Conservation (phyloP, 2,113 vertebrate species). For the Alethe diademata region DNA sequence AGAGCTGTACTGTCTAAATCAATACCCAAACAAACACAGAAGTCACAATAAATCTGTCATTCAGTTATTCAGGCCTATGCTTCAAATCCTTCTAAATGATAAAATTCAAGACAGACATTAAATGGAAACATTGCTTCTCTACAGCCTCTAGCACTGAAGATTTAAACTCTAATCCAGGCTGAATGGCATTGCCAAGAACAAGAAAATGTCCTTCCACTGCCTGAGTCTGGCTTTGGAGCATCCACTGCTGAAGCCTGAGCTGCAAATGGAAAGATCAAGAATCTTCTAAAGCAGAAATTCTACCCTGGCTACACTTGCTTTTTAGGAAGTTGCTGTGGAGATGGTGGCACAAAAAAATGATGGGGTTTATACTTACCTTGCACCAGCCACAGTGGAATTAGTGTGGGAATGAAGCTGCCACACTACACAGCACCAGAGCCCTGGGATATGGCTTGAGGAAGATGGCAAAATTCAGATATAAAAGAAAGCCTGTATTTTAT, state of each 20-base stretch:
- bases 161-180: neutral
- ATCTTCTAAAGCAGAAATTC: neutral
- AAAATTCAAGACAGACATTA: neutral
- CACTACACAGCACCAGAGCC: neutral
- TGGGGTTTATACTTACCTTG: neutral
- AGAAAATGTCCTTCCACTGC: neutral
- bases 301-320: neutral
- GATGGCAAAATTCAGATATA: neutral
- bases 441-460: neutral
- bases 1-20: neutral
- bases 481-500: neutral
- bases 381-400: neutral
- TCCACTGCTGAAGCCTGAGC: neutral
- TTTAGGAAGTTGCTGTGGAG: neutral
- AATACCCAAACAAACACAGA: conserved; percentile 8
- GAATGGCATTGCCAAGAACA: neutral
- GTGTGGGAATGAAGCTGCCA: neutral
- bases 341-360: neutral
- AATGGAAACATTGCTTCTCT: neutral
- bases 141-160: neutral
- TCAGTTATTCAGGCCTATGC: neutral
- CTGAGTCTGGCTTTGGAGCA: neutral
- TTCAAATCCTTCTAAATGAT: neutral
- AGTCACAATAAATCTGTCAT: conserved; percentile 34
- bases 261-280: neutral